Evolutionary conservation across 2,797 vertebrate species (phyloP), one percentile per base, ranked within the genome.

Genomic region (Hemibagrus guttatus): DNA sequence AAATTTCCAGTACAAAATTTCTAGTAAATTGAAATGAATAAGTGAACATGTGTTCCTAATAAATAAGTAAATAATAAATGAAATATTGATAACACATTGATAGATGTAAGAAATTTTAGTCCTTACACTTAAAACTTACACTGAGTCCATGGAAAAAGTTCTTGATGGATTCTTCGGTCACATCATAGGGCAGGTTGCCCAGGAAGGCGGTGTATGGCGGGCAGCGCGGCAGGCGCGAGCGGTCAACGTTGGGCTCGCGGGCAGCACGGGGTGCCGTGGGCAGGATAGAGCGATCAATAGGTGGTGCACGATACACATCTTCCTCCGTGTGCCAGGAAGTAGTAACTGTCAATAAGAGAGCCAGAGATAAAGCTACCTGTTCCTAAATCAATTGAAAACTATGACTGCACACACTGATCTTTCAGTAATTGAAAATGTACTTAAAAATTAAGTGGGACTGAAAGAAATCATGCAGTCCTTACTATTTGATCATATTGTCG

Each of bases 191-290:
- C 89, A 99, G 94, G 92, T 99, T 99, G 84, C 98, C 98, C 85
- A 99, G 95, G 90, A 99, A 99, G 86, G 98, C 98, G 0, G 98
- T 99, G 94, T 98, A 99, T 0, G 98, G 98, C 6, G 98, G 97
- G 9, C 96, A 97, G 49, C 97, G 97, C 6, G 98, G 98, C 90
- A 99, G 95, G 85, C 95, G 96, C 85, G 97, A 95, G 88, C 96
- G 95, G 94, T 99, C 96, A 0, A 99, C 91, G 90, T 98, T 97
- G 89, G 98, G 97, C 93, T 98, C 97, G 35, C 97, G 96, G 84
- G 98, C 97, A 17, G 98, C 97, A 71, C 98, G 96, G 5, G 98
- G 98, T 0, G 98, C 98, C 6, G 98, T 99, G 84, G 98, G 98
- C 90, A 99, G 95, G 91, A 97, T 95, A 88, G 98, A 98, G 87